phyloP scores from a whole-genome alignment of 1,140 invertebrate genomes.

The Ips nitidus region DNA sequence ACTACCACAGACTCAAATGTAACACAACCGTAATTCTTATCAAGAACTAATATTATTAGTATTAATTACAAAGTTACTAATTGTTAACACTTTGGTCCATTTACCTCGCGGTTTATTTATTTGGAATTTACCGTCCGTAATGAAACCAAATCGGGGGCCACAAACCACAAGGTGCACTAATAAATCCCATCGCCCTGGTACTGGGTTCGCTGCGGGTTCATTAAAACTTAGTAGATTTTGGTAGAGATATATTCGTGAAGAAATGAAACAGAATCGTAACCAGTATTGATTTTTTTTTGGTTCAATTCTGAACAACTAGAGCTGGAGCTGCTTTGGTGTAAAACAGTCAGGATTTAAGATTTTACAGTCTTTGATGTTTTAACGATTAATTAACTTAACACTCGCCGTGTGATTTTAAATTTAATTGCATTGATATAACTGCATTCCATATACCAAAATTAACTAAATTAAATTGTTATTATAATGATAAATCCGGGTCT shows the following conservation, averaged over 20 bases:
- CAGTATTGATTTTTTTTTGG: background rate
- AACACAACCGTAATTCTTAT: background rate
- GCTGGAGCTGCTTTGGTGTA: too few species aligned
- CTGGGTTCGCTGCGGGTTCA: background rate
- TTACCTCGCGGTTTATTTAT: background rate
- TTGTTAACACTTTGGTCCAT: background rate
- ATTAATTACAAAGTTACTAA: background rate
- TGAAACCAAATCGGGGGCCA: background rate
- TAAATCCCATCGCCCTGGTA: constrained; percentile 1
- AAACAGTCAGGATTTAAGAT: too few species aligned
- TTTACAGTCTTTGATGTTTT: too few species aligned
- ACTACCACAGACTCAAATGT: too few species aligned
- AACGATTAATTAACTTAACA: too few species aligned
- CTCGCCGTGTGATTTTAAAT: too few species aligned
- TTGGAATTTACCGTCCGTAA: background rate
- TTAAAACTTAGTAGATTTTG: constrained; percentile 5
- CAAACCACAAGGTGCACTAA: constrained; percentile 1
- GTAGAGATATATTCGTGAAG: background rate
- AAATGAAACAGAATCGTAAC: background rate
- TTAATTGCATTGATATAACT: too few species aligned
- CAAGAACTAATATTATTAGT: background rate
- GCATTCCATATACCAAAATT: too few species aligned
- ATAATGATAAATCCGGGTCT: too few species aligned
- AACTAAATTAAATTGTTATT: too few species aligned
- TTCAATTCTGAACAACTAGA: too few species aligned